Evolutionary conservation across 2,113 vertebrate genomes (phyloP), one percentile per base, ranked within the genome.

Genomic region (Calyptommatus sinebrachiatus): DNA sequence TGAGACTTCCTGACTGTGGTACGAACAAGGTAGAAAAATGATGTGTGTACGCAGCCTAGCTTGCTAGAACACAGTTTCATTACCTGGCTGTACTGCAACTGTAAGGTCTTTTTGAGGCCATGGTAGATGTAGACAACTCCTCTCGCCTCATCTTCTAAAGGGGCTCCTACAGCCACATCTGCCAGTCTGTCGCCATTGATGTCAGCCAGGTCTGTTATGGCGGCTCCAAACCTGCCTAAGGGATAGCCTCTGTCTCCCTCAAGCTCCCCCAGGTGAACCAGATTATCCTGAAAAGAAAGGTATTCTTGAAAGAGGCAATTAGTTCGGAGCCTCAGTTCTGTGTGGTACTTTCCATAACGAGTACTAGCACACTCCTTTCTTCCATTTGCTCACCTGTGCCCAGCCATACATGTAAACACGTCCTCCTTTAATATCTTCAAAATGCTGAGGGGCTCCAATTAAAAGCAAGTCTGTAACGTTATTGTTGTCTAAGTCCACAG

Each of bases 91-190:
- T 86, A 90, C 5, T 14, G 16, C 22, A 29, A 45, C n/a, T 71
- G 83, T 72, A 97, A 91, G 1, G 93, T 95, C 3, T 1, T 84
- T 0, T 0, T n/a, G 4, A 22, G 80, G 7, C 96, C 96, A 0
- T 95, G 94, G 88, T 93, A 97, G 77, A 97, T 94, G 83, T 97
- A 97, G 35, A 97, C 88, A 1, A 84, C 93, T 7, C 97, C 97
- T 1, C 62, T 83, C 5, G 90, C 88, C 0, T 87, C 84, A 6
- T 95, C 86, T 84, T 97, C 96, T 7, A 96, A 91, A 0, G 97
- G 96, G 9, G 96, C 96, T 48, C 96, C 97, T 28, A 97, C 93
- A 1, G 96, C 96, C 73, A 97, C 86, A 1, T 97, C 97, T 5
- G 24, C 46, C 72, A 96, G 86, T 1, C 77, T 16, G 6, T 97